phyloP scores from a whole-genome alignment of 2,888 invertebrate genomes.

The Schrankia costaestrigalis region DNA sequence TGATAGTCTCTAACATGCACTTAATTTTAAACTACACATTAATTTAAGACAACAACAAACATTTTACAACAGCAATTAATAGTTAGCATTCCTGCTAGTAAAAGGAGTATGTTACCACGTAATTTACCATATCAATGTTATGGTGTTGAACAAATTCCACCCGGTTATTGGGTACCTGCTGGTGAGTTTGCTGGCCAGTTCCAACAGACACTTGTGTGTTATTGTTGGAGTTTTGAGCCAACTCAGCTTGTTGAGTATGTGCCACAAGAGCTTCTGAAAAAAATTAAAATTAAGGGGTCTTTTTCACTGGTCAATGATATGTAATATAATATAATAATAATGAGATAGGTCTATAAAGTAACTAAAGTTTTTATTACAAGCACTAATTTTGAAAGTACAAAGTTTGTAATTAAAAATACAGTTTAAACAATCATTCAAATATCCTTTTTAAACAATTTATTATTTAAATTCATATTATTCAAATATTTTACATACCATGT shows the following conservation, averaged over 20 bases:
- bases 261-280: slow-evolving; percentile 69
- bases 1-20: slow-evolving; percentile 15
- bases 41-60: slow-evolving; percentile 11
- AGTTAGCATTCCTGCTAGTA: slow-evolving; percentile 66
- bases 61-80: slow-evolving; percentile 50
- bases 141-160: slow-evolving; percentile 80
- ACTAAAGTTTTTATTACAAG: too few species aligned
- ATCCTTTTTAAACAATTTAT: too few species aligned
- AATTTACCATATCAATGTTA: slow-evolving; percentile 80
- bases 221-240: slow-evolving; percentile 48
- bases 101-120: slow-evolving; percentile 63
- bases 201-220: slow-evolving; percentile 61
- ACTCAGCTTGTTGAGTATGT: slow-evolving; percentile 72
- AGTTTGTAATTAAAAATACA: too few species aligned
- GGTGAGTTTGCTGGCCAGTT: slow-evolving; percentile 60
- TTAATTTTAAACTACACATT: slow-evolving; percentile 6
- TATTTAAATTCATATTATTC: not conserved
- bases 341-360: too few species aligned
- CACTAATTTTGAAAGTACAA: too few species aligned
- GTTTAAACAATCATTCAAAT: too few species aligned
- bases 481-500: slow-evolving; percentile 52
- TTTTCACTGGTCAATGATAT: too few species aligned
- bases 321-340: too few species aligned
- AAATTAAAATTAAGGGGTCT: slow-evolving; percentile 2
- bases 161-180: slow-evolving; percentile 79